Percentiles rank a stretch among this genome's conserved stretches.
Evolutionary conservation across 2,113 vertebrate genomes (phyloP).

Genomic region (Fregetta grallaria): DNA sequence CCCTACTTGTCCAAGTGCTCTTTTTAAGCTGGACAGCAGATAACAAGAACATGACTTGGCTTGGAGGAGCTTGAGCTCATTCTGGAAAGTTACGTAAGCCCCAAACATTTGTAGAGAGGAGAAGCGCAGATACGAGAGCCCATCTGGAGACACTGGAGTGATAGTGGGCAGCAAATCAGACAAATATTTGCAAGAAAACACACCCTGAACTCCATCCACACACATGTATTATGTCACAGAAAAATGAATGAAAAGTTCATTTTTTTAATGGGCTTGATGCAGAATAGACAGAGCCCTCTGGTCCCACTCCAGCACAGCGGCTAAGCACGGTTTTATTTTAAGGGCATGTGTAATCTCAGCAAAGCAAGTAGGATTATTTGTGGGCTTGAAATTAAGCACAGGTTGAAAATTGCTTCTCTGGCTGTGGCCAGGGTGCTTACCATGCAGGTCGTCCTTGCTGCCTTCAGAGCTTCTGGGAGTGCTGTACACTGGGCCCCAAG

Average conservation of each 20-base stretch:
- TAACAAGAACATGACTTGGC: not conserved
- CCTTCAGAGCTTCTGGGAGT: not conserved
- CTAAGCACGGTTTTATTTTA: constrained; percentile 2
- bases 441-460: not conserved
- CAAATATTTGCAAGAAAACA: not conserved
- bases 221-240: not conserved
- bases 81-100: not conserved
- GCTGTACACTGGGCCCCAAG: accelerated
- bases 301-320: not conserved
- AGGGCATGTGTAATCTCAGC: not conserved
- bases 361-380: not conserved
- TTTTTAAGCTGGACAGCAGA: not conserved
- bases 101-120: not conserved
- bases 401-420: not conserved
- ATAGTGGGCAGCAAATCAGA: not conserved
- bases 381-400: not conserved
- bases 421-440: not conserved
- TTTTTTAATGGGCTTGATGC: not conserved
- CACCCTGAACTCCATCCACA: not conserved
- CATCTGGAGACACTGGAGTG: not conserved
- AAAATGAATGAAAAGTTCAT: not conserved
- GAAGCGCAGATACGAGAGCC: accelerated
- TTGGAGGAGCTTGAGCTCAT: accelerated
- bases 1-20: not conserved
- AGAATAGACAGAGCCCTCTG: not conserved